phyloP scores from a whole-genome alignment of 2,888 invertebrate genomes.

The Drosophila pullipes region DNA sequence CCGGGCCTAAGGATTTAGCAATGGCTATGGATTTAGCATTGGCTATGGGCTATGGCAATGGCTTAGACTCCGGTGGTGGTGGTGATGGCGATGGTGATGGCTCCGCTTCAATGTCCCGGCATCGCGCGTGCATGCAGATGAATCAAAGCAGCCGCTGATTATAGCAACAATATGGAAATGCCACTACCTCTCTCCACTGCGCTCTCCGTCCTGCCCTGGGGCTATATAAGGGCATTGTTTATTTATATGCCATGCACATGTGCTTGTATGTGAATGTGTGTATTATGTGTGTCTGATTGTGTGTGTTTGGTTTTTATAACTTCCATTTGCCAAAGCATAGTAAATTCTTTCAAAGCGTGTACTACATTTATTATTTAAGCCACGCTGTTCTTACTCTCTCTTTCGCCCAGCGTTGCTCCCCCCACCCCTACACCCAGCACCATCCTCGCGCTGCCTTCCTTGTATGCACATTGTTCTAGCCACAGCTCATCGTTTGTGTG shows the following conservation, averaged over 20 bases:
- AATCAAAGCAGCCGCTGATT: conserved; percentile 78
- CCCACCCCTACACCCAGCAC: neutral
- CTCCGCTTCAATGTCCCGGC: conserved; percentile 35
- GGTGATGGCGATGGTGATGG: conserved; percentile 26
- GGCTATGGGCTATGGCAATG: conserved; percentile 25
- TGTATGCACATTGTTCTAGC: conserved; percentile 63
- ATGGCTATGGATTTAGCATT: conserved; percentile 32
- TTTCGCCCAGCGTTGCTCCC: conserved; percentile 1
- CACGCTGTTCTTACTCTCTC: conserved; percentile 52
- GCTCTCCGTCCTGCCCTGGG: conserved; percentile 30
- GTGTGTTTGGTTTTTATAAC: conserved; percentile 72
- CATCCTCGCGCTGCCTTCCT: neutral
- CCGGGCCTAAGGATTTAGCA: conserved; percentile 52
- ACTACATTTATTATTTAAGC: conserved; percentile 78
- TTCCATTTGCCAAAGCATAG: conserved; percentile 78
- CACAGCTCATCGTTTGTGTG: conserved; percentile 18
- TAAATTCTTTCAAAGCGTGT: conserved; percentile 78
- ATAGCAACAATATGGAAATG: conserved; percentile 79
- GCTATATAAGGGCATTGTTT: conserved; percentile 73
- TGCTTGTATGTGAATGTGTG: conserved; percentile 21
- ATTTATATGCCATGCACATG: conserved; percentile 66
- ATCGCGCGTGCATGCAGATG: conserved; percentile 72
- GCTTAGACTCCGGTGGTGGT: conserved; percentile 39
- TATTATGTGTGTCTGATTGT: conserved; percentile 17
- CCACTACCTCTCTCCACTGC: conserved; percentile 47